Conservation (phyloP, 2,888 invertebrate species). For the Xanthia icteritia region DNA sequence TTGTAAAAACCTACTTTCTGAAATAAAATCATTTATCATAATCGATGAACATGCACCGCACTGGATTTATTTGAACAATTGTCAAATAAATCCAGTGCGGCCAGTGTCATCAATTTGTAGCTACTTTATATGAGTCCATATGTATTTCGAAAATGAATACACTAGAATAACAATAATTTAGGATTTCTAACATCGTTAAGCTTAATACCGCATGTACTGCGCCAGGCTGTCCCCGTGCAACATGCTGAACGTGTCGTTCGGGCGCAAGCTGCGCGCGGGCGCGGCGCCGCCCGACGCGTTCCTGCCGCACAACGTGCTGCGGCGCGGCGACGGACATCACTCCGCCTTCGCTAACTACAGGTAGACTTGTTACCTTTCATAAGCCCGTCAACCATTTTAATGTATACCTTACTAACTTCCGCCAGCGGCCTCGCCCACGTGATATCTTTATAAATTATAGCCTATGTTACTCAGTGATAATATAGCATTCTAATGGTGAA, state of each 20-base stretch:
- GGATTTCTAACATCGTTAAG: background rate
- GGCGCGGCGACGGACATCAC: conserved; percentile 80
- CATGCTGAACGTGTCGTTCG: conserved; percentile 86
- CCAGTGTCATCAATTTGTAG: too few species aligned
- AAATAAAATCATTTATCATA: too few species aligned
- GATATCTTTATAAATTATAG: too few species aligned
- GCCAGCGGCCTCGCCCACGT: too few species aligned
- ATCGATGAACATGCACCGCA: background rate
- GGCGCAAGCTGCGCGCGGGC: conserved; percentile 80
- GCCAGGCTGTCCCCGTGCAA: conserved; percentile 84
- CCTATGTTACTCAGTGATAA: too few species aligned
- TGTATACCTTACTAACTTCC: background rate
- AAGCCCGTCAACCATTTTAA: background rate
- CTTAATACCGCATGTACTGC: too few species aligned
- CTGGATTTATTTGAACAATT: background rate
- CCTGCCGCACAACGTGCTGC: conserved; percentile 72
- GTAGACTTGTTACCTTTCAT: conserved; percentile 58
- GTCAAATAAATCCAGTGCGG: too few species aligned
- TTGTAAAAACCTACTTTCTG: too few species aligned
- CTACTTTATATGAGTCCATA: too few species aligned
- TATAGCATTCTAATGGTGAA: too few species aligned
- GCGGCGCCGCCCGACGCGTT: conserved; percentile 57
- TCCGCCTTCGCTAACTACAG: conserved; percentile 88
- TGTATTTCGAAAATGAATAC: background rate
- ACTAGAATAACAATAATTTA: background rate